Conservation (phyloP, 2,797 vertebrate genomes). For the Spheniscus humboldti region DNA sequence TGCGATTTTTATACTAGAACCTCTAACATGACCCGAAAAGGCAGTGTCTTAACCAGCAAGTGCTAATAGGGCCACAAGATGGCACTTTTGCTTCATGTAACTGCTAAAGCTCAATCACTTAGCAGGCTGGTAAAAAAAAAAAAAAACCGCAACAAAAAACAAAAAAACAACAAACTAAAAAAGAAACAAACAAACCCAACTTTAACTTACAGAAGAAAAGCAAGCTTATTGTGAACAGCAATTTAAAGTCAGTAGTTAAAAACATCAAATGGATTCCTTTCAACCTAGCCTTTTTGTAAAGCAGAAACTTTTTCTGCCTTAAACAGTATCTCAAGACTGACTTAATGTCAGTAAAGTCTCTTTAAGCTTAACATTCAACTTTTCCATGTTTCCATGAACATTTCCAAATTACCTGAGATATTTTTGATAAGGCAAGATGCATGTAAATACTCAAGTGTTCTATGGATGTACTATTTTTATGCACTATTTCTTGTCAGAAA, state of each 20-base stretch:
- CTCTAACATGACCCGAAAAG: not conserved
- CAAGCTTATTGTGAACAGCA: not conserved
- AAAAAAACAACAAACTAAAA: no score
- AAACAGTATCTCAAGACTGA: not conserved
- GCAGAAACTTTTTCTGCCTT: not conserved
- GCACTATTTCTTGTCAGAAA: not conserved
- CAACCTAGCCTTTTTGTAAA: not conserved
- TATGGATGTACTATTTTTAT: not conserved
- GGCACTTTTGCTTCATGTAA: slow-evolving; percentile 20
- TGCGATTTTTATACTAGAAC: not conserved
- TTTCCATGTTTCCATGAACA: not conserved
- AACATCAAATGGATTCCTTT: not conserved
- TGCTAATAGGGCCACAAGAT: not conserved
- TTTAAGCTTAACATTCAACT: not conserved
- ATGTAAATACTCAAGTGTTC: accelerated
- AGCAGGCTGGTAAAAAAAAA: slow-evolving; percentile 61
- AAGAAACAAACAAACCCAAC: not conserved
- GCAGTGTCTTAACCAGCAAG: not conserved
- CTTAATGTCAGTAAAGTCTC: not conserved
- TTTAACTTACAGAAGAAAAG: not conserved
- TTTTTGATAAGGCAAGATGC: not conserved
- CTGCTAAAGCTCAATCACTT: not conserved
- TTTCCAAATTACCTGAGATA: not conserved
- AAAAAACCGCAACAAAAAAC: slow-evolving; percentile 30
- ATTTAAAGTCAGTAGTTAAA: not conserved